Conservation (phyloP, 2,113 vertebrate genomes). For the Anarhynchus alexandrinus region DNA sequence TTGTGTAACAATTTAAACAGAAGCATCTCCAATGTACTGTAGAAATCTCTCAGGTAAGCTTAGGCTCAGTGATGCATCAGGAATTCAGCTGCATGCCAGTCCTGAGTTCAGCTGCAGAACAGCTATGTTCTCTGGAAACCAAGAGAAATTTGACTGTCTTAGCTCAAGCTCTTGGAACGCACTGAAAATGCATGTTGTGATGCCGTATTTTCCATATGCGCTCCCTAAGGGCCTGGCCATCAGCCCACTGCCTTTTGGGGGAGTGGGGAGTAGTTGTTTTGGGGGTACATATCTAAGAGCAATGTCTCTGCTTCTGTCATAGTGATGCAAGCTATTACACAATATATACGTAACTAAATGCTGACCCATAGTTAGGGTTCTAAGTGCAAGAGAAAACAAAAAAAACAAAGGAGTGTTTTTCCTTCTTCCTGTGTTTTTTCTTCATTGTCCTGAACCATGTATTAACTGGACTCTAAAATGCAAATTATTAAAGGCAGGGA, state of each 20-base stretch:
- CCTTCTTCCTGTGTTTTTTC: not conserved
- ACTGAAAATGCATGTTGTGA: rapidly evolving
- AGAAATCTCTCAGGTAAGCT: not conserved
- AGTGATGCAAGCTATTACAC: not conserved
- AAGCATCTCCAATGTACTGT: not conserved
- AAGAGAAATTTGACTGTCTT: not conserved
- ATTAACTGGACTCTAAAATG: not conserved
- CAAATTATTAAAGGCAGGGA: not conserved
- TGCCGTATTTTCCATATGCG: not conserved
- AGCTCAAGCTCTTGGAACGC: not conserved
- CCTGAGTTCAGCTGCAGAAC: not conserved
- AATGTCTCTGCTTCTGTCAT: not conserved
- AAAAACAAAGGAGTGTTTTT: not conserved
- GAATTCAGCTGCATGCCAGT: not conserved
- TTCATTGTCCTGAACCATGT: not conserved
- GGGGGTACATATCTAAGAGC: not conserved
- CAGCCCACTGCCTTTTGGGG: not conserved
- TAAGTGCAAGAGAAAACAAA: not conserved
- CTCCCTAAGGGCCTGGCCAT: not conserved
- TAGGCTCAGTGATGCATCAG: not conserved
- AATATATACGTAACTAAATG: not conserved
- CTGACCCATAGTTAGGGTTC: not conserved
- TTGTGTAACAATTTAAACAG: not conserved
- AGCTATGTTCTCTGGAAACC: not conserved
- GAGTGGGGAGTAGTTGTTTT: not conserved